Conservation (phyloP, 2,113 vertebrate species). For the Rhinolophus ferrumequinum region DNA sequence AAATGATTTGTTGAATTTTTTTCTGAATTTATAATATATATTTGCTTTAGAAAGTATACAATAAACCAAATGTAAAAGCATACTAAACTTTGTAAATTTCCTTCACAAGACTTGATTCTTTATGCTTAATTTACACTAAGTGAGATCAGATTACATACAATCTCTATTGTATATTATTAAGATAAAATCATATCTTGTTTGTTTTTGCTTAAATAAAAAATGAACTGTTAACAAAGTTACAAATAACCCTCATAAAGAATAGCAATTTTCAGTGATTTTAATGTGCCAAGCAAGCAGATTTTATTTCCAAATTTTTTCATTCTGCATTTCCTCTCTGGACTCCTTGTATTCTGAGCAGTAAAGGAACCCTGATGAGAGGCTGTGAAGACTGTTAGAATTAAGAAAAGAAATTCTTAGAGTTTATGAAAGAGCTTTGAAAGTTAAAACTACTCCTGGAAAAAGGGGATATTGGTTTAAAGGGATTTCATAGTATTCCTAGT, state of each 20-base stretch:
- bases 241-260: constrained; percentile 14
- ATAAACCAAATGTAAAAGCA: not conserved
- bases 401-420: constrained; percentile 22
- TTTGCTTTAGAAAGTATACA: constrained; percentile 41
- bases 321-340: not conserved
- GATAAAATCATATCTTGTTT: constrained; percentile 73
- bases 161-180: constrained; percentile 48
- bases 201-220: constrained; percentile 63
- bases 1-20: constrained; percentile 46
- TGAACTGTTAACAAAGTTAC: not conserved
- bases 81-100: constrained; percentile 32
- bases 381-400: not conserved
- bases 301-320: constrained; percentile 18
- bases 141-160: constrained; percentile 58
- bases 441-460: not conserved
- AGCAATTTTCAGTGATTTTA: constrained; percentile 45
- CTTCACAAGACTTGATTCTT: constrained; percentile 59
- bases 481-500: not conserved
- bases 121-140: constrained; percentile 51
- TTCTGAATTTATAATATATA: not conserved
- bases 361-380: not conserved
- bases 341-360: not conserved
- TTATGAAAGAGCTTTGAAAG: constrained; percentile 49
- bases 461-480: constrained; percentile 1
- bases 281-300: not conserved